Evolutionary conservation across 2,113 vertebrate species (phyloP).

Genomic region (Heptranchias perlo): DNA sequence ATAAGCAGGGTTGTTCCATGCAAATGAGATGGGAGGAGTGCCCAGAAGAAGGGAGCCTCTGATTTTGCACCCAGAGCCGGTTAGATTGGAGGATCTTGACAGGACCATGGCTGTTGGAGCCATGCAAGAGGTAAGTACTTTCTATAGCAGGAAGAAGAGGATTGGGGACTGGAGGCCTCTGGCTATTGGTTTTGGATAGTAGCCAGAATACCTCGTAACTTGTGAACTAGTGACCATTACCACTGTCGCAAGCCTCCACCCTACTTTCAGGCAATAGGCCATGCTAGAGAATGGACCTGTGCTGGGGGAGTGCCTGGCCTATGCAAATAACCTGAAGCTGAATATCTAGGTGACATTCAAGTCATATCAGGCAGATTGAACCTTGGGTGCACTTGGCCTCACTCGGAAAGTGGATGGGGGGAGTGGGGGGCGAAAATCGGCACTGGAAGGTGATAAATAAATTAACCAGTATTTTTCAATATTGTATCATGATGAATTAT

Average conservation of each 20-base stretch:
- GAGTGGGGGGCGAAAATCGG: neutral
- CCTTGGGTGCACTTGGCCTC: neutral
- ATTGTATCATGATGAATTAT: neutral
- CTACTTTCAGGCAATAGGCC: neutral
- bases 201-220: neutral
- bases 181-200: neutral
- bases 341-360: neutral
- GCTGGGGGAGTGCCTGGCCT: neutral
- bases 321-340: neutral
- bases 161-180: neutral
- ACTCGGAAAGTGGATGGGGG: neutral
- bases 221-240: neutral
- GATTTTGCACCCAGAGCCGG: neutral
- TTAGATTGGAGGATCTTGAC: neutral
- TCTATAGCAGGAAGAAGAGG: neutral
- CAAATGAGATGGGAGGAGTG: neutral
- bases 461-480: neutral
- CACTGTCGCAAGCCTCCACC: neutral
- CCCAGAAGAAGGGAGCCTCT: neutral
- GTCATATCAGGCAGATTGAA: neutral
- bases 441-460: neutral
- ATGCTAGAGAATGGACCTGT: neutral
- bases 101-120: neutral
- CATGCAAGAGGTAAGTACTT: neutral
- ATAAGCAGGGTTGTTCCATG: neutral